These are phyloP conservation scores for Oreortyx pictus DNA, from an alignment of 2,797 vertebrate genomes.

Conservation along the genomic window DNA sequence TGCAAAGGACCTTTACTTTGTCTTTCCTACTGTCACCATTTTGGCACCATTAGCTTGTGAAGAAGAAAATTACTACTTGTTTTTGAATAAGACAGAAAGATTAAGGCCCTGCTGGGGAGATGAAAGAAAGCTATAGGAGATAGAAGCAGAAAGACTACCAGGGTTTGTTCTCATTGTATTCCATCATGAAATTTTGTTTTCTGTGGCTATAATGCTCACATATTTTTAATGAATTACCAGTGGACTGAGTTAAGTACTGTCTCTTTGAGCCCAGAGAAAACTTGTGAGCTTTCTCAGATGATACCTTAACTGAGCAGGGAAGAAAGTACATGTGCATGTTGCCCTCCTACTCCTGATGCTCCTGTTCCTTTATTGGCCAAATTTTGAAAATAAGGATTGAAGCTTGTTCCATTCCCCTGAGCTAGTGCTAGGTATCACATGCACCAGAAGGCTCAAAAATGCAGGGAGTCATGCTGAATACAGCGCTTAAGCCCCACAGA, in stretches of 20 bases:
- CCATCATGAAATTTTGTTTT: not conserved
- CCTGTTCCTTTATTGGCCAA: not conserved
- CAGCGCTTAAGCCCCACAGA: not conserved
- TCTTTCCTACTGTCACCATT: not conserved
- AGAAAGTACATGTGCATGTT: not conserved
- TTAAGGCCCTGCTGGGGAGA: accelerated
- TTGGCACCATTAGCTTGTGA: not conserved
- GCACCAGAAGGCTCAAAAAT: not conserved
- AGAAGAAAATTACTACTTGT: not conserved
- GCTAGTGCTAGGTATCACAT: not conserved
- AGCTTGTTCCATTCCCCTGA: not conserved
- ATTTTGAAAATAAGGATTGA: not conserved
- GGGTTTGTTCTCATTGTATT: accelerated
- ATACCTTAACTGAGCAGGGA: not conserved
- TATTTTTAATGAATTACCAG: not conserved
- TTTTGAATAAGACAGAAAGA: not conserved
- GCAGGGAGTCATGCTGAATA: not conserved
- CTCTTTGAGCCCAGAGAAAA: not conserved
- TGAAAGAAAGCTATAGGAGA: not conserved
- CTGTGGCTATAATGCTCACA: not conserved
- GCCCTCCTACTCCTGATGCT: not conserved
- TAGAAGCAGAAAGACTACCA: not conserved
- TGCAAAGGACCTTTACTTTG: not conserved
- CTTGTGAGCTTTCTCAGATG: not conserved
- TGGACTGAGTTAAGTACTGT: not conserved